Conservation (phyloP, 2,113 vertebrate genomes). For the Actenoides hombroni region DNA sequence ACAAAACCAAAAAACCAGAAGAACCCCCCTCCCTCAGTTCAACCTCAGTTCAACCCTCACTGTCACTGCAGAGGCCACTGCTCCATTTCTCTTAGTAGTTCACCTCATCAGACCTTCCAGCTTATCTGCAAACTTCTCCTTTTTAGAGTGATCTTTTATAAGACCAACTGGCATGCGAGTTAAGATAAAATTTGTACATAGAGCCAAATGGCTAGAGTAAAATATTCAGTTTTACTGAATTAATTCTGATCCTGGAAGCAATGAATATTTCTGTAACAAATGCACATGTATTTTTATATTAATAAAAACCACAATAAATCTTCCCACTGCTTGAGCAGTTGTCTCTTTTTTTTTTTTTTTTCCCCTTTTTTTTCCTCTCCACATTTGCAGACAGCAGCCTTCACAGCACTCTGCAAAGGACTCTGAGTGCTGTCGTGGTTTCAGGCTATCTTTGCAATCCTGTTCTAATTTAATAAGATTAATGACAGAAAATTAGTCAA, state of each 20-base stretch:
- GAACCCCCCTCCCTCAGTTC: background rate
- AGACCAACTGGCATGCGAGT: background rate
- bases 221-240: background rate
- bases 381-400: background rate
- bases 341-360: background rate
- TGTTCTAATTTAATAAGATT: slow-evolving; percentile 72
- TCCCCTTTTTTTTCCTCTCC: background rate
- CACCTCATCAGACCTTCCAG: background rate
- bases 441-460: slow-evolving; percentile 61
- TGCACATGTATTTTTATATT: background rate
- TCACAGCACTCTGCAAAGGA: slow-evolving; percentile 19
- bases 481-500: slow-evolving; percentile 77
- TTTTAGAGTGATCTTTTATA: background rate
- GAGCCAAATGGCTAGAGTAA: background rate
- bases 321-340: background rate
- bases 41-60: background rate
- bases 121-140: background rate
- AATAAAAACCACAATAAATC: slow-evolving; percentile 39
- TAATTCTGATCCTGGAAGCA: slow-evolving; percentile 14
- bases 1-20: background rate
- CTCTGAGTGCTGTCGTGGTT: slow-evolving; percentile 30
- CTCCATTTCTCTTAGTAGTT: background rate
- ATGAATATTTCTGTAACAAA: slow-evolving; percentile 51
- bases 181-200: background rate
- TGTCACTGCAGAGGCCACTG: background rate